These are phyloP conservation scores for Andrena hattorfiana DNA, from an alignment of 2,888 invertebrate genomes.

Conservation along the genomic window DNA sequence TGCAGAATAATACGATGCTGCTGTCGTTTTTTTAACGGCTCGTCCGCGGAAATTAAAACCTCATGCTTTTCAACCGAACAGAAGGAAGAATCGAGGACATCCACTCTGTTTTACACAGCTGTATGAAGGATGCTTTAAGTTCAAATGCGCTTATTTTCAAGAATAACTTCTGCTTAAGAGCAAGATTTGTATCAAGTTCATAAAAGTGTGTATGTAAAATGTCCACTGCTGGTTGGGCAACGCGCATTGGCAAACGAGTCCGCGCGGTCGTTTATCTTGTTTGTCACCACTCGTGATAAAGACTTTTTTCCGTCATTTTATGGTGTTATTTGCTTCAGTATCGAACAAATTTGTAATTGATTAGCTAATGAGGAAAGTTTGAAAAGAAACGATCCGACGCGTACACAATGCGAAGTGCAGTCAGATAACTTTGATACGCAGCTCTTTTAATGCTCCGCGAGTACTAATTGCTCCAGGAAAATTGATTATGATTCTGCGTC, in stretches of 20 bases:
- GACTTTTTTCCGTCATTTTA: slow-evolving; percentile 42
- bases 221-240: slow-evolving; percentile 30
- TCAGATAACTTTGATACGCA: slow-evolving; percentile 27
- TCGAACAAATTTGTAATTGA: slow-evolving; percentile 61
- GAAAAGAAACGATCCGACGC: neutral
- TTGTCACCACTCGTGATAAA: slow-evolving; percentile 60
- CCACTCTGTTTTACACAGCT: neutral
- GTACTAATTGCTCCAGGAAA: slow-evolving; percentile 40
- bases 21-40: slow-evolving; percentile 5
- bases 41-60: neutral
- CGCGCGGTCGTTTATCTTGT: slow-evolving; percentile 58
- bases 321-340: slow-evolving; percentile 42
- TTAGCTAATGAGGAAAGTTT: slow-evolving; percentile 50
- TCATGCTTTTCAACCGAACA: neutral
- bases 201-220: neutral
- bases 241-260: neutral
- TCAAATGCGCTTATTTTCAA: neutral
- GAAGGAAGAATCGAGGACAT: neutral
- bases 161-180: neutral
- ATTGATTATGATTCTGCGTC: slow-evolving; percentile 27
- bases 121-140: neutral
- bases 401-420: slow-evolving; percentile 32
- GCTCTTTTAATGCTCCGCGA: slow-evolving; percentile 12
- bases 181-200: neutral
- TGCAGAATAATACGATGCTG: neutral